A percentile compares a stretch with the other conserved stretches of the same genome.
Conservation (phyloP, 2,888 invertebrate genomes). For the Aspidiotus rigidus region DNA sequence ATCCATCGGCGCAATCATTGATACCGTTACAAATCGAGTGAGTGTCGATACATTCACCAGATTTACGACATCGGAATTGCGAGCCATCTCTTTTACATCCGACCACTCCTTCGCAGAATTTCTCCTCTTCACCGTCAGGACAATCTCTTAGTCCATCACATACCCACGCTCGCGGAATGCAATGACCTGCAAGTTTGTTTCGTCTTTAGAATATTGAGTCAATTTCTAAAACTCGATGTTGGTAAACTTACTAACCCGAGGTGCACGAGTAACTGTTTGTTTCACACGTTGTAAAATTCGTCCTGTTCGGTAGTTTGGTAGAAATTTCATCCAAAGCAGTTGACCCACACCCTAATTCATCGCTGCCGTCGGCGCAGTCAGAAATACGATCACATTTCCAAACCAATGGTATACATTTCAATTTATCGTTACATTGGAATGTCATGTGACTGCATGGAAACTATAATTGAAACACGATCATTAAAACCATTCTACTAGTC, state of each 20-base stretch:
- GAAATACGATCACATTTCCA: constrained; percentile 71
- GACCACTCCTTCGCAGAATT: constrained; percentile 44
- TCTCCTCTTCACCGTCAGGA: constrained; percentile 54
- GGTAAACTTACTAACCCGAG: constrained; percentile 20
- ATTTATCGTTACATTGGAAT: constrained; percentile 59
- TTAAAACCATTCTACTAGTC: constrained; percentile 37
- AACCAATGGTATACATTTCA: constrained; percentile 60
- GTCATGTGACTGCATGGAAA: constrained; percentile 62
- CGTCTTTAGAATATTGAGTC: no score
- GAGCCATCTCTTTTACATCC: constrained; percentile 40
- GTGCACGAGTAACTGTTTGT: constrained; percentile 36
- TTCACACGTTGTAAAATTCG: constrained; percentile 36
- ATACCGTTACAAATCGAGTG: constrained; percentile 48
- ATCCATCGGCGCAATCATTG: constrained; percentile 51
- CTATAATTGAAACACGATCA: constrained; percentile 47
- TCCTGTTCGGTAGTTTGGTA: constrained; percentile 37
- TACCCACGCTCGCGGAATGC: constrained; percentile 53
- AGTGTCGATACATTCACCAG: constrained; percentile 53
- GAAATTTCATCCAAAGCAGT: constrained; percentile 41
- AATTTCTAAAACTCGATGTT: background rate
- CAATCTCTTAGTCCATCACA: constrained; percentile 57
- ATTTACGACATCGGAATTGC: constrained; percentile 53
- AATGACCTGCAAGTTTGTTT: constrained; percentile 44
- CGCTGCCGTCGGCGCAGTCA: constrained; percentile 67
- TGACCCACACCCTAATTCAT: constrained; percentile 54